Evolutionary conservation across 2,888 invertebrate genomes (phyloP).

Genomic region (Drosophila sordidula): DNA sequence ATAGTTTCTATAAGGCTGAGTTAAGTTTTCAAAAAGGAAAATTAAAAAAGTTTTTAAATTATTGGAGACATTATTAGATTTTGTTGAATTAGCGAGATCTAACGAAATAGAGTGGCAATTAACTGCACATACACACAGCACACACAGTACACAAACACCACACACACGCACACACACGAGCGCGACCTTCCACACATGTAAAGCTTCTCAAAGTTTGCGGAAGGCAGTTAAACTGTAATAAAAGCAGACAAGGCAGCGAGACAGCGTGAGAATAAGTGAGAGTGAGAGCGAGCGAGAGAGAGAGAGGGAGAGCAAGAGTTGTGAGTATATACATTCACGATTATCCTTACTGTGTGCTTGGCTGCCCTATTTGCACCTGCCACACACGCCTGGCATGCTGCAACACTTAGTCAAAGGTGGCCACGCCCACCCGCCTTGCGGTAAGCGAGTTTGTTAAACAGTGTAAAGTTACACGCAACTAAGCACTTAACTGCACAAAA

Average conservation of each 20-base stretch:
- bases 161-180: constrained; percentile 12
- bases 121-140: constrained; percentile 22
- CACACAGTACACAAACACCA: not conserved
- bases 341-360: constrained; percentile 52
- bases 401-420: constrained; percentile 54
- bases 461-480: constrained; percentile 80
- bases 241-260: constrained; percentile 29
- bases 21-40: not conserved
- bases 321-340: constrained; percentile 25
- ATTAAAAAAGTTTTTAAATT: constrained; percentile 5
- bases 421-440: constrained; percentile 26
- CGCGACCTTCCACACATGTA: constrained; percentile 6
- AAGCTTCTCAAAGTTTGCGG: constrained; percentile 48
- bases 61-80: constrained; percentile 12
- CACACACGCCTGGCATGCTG: constrained; percentile 44
- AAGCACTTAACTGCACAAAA: constrained; percentile 80
- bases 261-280: not conserved
- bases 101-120: constrained; percentile 32
- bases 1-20: not conserved
- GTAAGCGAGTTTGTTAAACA: constrained; percentile 74
- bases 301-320: not conserved
- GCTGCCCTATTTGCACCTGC: constrained; percentile 61
- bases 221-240: constrained; percentile 48
- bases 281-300: not conserved
- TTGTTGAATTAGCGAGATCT: constrained; percentile 19